Conservation (phyloP, 1,140 invertebrate species). For the Drusus annulatus region DNA sequence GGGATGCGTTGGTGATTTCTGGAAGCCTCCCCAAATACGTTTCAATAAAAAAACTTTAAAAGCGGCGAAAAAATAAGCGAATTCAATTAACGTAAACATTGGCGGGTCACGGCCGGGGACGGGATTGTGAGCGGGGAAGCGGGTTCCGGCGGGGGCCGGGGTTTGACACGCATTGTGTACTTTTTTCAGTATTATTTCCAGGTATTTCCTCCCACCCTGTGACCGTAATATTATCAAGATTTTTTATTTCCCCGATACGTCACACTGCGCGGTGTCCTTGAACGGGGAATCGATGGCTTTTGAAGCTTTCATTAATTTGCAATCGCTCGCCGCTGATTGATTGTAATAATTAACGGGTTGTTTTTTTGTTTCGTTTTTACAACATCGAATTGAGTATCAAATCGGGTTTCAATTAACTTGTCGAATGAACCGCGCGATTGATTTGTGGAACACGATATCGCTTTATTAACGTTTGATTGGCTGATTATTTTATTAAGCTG, state of each 20-base stretch:
- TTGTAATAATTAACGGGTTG: neutral
- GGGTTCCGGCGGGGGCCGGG: neutral
- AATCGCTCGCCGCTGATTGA: neutral
- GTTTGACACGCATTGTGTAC: constrained; percentile 9
- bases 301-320: constrained; percentile 12
- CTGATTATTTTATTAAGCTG: too few relatives aligned
- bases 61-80: constrained; percentile 38
- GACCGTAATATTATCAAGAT: constrained; percentile 26
- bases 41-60: constrained; percentile 37
- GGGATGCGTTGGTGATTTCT: neutral
- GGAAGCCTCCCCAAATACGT: constrained; percentile 16
- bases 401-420: too few relatives aligned
- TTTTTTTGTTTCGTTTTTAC: too few relatives aligned
- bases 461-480: too few relatives aligned
- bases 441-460: too few relatives aligned
- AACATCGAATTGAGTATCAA: too few relatives aligned
- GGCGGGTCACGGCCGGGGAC: constrained; percentile 30
- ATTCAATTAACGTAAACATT: constrained; percentile 42
- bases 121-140: neutral
- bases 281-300: constrained; percentile 4
- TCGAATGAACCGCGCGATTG: too few relatives aligned
- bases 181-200: constrained; percentile 18
- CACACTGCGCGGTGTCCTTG: constrained; percentile 4
- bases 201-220: neutral
- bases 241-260: constrained; percentile 17